Base-by-base conservation (phyloP, 2,113 vertebrate species). In the Oplegnathus fasciatus region DNA sequence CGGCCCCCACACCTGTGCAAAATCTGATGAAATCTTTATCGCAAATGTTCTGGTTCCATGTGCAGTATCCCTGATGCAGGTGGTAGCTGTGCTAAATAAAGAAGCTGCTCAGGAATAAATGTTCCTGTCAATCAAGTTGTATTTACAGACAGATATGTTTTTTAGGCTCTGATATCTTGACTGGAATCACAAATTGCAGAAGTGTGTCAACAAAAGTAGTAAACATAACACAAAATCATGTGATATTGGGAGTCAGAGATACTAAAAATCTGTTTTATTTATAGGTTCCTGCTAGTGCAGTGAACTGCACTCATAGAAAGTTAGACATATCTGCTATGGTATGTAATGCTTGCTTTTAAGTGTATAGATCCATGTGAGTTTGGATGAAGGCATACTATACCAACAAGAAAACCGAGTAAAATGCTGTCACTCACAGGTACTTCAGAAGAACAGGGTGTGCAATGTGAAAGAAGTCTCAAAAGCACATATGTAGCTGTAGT, bases 381-480 rank as follows among this genome's bases (percentile, higher is more conserved):
- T 40, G 10, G 6, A 76, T 65, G 2, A 48, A 2, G n/a, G 14
- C 40, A 73, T 46, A 57, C 34, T 67, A 64, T 64, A 42, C 57
- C 55, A 75, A 73, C 52, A 79, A 80, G 71, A 61, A 67, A 55
- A 52, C 14, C 26, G 2, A 46, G 55, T 69, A 40, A 65, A 55
- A 5, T 3, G 13, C 54, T 57, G 74, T 74, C 68, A 68, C 20
- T 64, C 34, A 71, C 11, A 60, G 32, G 6, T 28, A 67, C 58
- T 75, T 79, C 46, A 82, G 52, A 62, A 82, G 57, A 82, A 46
- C 60, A 52, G 61, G 62, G 54, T 61, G n/a, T 71, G 54, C 15
- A 46, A 42, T 30, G 55, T 65, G 40, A 52, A 61, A 65, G 1
- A 55, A 65, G 60, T 57, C 72, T 79, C 60, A 71, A 70, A 85